Evolutionary conservation across 1,140 invertebrate species (phyloP).

Genomic region (Leptinotarsa defecta): DNA sequence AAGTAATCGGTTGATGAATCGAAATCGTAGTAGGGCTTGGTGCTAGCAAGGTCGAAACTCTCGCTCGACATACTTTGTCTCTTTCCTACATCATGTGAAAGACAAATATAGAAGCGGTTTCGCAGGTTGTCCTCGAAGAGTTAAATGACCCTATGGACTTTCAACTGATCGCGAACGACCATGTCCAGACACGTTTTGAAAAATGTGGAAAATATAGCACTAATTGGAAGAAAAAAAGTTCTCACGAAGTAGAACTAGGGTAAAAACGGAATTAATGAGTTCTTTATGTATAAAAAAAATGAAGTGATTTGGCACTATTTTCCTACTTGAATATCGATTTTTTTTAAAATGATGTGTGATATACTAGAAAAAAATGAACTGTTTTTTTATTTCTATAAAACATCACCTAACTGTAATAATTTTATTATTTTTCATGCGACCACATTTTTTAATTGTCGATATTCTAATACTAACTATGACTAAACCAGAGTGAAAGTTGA

Average conservation of each 20-base stretch:
- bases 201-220: conserved; percentile 19
- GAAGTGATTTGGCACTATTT: too few species aligned
- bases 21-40: conserved; percentile 6
- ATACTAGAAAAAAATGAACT: too few species aligned
- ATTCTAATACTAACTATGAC: too few species aligned
- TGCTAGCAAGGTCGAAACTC: conserved; percentile 23
- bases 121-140: conserved; percentile 16
- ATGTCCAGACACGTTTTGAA: conserved; percentile 16
- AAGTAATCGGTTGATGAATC: background rate
- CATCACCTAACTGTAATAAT: too few species aligned
- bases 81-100: background rate
- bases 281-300: too few species aligned
- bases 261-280: too few species aligned
- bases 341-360: too few species aligned
- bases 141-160: conserved; percentile 14
- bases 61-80: conserved; percentile 10
- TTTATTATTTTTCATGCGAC: too few species aligned
- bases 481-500: too few species aligned
- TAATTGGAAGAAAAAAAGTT: background rate
- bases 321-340: too few species aligned
- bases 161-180: conserved; percentile 14
- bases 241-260: background rate
- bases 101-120: conserved; percentile 20
- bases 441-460: too few species aligned
- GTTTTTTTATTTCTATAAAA: too few species aligned